These are phyloP conservation scores for Drosophila neonasuta DNA, from an alignment of 2,888 invertebrate species.

Conservation along the genomic window DNA sequence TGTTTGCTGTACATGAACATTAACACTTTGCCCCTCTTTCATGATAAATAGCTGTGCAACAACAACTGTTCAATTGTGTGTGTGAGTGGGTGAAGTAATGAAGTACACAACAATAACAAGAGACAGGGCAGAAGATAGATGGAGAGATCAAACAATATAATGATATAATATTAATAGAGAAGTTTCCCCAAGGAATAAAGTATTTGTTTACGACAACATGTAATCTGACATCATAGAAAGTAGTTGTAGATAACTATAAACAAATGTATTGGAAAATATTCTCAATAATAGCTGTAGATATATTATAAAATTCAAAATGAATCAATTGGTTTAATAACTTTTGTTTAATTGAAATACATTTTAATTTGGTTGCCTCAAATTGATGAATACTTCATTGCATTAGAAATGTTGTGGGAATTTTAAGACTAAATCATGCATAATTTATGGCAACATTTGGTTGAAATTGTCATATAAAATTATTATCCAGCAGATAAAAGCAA, in stretches of 20 bases:
- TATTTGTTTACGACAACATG: constrained; percentile 4
- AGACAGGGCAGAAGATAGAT: no score
- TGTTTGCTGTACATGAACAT: constrained; percentile 42
- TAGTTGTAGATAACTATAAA: not conserved
- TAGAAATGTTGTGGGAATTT: constrained; percentile 6
- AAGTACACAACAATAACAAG: constrained; percentile 19
- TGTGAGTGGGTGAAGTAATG: constrained; percentile 2
- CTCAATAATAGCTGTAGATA: not conserved
- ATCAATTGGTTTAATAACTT: not conserved
- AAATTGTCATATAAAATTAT: constrained; percentile 39
- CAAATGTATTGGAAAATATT: constrained; percentile 5
- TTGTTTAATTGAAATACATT: constrained; percentile 16
- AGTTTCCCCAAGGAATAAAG: constrained; percentile 14
- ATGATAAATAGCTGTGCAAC: constrained; percentile 40
- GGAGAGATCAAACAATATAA: constrained; percentile 25
- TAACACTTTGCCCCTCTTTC: constrained; percentile 43
- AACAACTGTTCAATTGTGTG: constrained; percentile 8
- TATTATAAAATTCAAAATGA: not conserved
- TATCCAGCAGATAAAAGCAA: constrained; percentile 38
- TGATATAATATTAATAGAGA: constrained; percentile 38
- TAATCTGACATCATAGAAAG: not conserved
- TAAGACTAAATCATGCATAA: constrained; percentile 23
- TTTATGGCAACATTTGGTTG: constrained; percentile 29
- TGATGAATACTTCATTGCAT: constrained; percentile 5
- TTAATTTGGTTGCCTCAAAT: constrained; percentile 4